Evolutionary conservation across 1,140 invertebrate genomes (phyloP).

Genomic region (Oscheius sp.): DNA sequence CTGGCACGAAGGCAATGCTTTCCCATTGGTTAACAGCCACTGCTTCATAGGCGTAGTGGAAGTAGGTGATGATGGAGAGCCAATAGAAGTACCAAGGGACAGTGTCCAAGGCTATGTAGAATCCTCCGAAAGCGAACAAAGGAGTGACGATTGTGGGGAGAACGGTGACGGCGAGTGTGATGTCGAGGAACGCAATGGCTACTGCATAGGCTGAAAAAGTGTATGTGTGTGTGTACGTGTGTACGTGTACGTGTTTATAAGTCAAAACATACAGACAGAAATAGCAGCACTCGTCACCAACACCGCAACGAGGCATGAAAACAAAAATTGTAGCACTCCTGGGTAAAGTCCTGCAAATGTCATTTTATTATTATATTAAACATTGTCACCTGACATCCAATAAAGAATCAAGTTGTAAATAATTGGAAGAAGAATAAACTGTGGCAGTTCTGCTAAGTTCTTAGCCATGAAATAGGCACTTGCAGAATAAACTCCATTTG

Average conservation of each 20-base stretch:
- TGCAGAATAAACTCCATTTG: conserved; percentile 84
- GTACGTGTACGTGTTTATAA: too few species aligned
- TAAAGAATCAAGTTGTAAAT: conserved; percentile 80
- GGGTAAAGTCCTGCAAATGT: conserved; percentile 1
- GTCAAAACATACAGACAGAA: conserved; percentile 32
- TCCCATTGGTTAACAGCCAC: conserved; percentile 85
- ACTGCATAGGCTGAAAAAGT: conserved; percentile 82
- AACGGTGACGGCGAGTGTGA: conserved; percentile 82
- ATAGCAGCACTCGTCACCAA: conserved; percentile 35
- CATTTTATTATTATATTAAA: background rate
- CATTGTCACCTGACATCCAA: conserved; percentile 66
- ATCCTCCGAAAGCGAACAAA: conserved; percentile 88
- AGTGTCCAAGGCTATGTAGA: conserved; percentile 84
- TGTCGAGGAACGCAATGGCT: conserved; percentile 76
- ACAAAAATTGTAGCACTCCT: conserved; percentile 14
- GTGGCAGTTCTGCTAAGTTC: conserved; percentile 62
- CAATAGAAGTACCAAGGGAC: conserved; percentile 82
- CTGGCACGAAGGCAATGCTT: conserved; percentile 48
- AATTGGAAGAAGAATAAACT: conserved; percentile 72
- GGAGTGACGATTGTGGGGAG: conserved; percentile 85
- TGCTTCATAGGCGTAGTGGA: conserved; percentile 86
- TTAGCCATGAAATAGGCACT: conserved; percentile 90
- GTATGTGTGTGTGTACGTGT: too few species aligned
- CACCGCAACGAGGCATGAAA: conserved; percentile 23
- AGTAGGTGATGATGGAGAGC: conserved; percentile 90